Conservation (phyloP, 2,797 vertebrate species). For the Falco cherrug region DNA sequence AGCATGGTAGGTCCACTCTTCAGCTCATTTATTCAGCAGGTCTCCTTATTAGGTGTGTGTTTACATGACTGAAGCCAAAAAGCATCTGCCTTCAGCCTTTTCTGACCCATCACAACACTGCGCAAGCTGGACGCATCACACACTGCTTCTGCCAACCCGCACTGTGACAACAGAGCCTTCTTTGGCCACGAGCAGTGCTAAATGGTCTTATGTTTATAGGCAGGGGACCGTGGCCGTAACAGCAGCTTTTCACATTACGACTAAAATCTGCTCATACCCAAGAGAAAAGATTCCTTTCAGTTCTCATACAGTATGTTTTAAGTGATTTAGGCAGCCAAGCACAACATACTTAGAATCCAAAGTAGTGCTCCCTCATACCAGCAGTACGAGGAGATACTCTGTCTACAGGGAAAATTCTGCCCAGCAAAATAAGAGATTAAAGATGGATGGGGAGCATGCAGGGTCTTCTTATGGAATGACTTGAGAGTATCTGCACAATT, state of each 20-base stretch:
- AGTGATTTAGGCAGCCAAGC: not conserved
- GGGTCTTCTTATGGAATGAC: conserved; percentile 3
- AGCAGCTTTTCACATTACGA: not conserved
- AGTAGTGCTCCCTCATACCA: not conserved
- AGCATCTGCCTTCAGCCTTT: not conserved
- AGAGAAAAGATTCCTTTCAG: not conserved
- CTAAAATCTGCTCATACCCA: not conserved
- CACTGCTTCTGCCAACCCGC: not conserved
- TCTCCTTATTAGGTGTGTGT: not conserved
- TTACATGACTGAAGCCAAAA: not conserved
- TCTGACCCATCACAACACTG: not conserved
- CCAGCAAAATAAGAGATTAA: conserved; percentile 47
- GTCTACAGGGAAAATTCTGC: conserved; percentile 16
- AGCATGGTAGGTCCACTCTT: not conserved
- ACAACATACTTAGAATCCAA: not conserved
- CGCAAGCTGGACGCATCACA: rapidly evolving
- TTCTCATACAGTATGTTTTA: not conserved
- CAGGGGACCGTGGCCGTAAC: not conserved
- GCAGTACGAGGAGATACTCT: not conserved
- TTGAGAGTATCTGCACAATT: conserved; percentile 8
- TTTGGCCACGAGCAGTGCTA: not conserved
- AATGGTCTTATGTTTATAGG: not conserved
- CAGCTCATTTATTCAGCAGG: not conserved
- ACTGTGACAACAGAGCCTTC: not conserved
- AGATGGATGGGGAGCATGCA: not conserved